A percentile compares a stretch with the other conserved stretches of the same genome.
Evolutionary conservation across 2,888 invertebrate species (phyloP).

Genomic region (Caenorhabditis macrosperma): DNA sequence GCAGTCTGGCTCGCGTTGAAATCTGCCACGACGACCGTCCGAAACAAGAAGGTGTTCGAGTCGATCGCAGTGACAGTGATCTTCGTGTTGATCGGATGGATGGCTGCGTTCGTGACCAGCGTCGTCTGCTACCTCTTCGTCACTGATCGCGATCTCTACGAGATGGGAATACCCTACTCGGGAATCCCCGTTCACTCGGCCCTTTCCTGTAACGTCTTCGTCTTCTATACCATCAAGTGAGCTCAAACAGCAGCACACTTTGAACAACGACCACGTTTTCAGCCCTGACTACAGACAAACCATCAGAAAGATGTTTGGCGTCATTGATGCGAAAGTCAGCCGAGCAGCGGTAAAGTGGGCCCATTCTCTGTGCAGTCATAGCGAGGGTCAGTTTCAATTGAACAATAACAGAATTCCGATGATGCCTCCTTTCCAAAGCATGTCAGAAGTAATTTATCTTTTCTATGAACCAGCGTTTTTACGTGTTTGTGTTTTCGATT

Average conservation of each 20-base stretch:
- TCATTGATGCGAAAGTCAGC: too few relatives aligned
- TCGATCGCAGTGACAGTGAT: slow-evolving; percentile 41
- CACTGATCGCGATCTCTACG: slow-evolving; percentile 21
- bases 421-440: too few relatives aligned
- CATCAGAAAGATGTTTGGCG: background rate
- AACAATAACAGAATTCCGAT: too few relatives aligned
- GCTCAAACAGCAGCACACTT: background rate
- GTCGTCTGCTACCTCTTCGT: slow-evolving; percentile 9
- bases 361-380: too few relatives aligned
- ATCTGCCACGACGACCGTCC: slow-evolving; percentile 5
- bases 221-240: slow-evolving; percentile 48
- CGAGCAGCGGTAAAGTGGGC: too few relatives aligned
- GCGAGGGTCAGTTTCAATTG: too few relatives aligned
- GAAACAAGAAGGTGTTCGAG: slow-evolving; percentile 41
- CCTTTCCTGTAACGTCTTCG: slow-evolving; percentile 33
- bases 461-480: too few relatives aligned
- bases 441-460: too few relatives aligned
- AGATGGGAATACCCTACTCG: slow-evolving; percentile 9
- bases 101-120: slow-evolving; percentile 17
- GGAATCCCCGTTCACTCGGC: slow-evolving; percentile 44
- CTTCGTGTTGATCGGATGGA: slow-evolving; percentile 45
- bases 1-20: slow-evolving; percentile 19
- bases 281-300: slow-evolving; percentile 15
- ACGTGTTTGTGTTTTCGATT: too few relatives aligned
- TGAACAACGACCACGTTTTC: background rate